Evolutionary conservation across 2,797 vertebrate species (phyloP).

Genomic region (Paratrypauchen microcephalus): DNA sequence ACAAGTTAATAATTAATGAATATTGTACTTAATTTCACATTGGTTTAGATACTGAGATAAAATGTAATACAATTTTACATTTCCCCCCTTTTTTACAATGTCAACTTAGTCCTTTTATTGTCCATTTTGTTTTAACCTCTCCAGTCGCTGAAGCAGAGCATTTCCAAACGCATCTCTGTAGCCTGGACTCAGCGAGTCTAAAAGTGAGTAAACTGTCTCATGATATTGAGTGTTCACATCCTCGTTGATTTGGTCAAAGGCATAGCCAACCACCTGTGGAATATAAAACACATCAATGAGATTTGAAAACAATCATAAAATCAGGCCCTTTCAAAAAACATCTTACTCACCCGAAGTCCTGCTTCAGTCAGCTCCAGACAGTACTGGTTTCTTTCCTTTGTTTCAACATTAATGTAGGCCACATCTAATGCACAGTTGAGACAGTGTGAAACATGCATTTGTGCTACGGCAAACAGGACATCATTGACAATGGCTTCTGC

Average conservation of each 20-base stretch:
- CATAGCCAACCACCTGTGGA: slow-evolving; percentile 89
- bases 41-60: background rate
- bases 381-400: slow-evolving; percentile 87
- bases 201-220: slow-evolving; percentile 94
- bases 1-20: background rate
- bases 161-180: slow-evolving; percentile 97
- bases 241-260: slow-evolving; percentile 90
- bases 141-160: slow-evolving; percentile 90
- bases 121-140: slow-evolving; percentile 87
- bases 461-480: slow-evolving; percentile 89
- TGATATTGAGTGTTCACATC: slow-evolving; percentile 87
- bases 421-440: slow-evolving; percentile 85
- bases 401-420: slow-evolving; percentile 96
- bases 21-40: slow-evolving; percentile 8
- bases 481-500: slow-evolving; percentile 95
- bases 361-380: slow-evolving; percentile 96
- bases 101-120: slow-evolving; percentile 66
- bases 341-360: slow-evolving; percentile 89
- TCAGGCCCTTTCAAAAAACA: background rate
- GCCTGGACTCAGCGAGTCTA: slow-evolving; percentile 94
- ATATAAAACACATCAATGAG: slow-evolving; percentile 20
- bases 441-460: slow-evolving; percentile 91
- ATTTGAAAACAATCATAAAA: background rate
- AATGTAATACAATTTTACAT: too few relatives aligned
- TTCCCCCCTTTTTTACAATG: background rate